A percentile compares a stretch with the other conserved stretches of the same genome.
These are phyloP conservation scores for Andrena bicolor DNA, from an alignment of 2,888 invertebrate species.

Conservation along the genomic window DNA sequence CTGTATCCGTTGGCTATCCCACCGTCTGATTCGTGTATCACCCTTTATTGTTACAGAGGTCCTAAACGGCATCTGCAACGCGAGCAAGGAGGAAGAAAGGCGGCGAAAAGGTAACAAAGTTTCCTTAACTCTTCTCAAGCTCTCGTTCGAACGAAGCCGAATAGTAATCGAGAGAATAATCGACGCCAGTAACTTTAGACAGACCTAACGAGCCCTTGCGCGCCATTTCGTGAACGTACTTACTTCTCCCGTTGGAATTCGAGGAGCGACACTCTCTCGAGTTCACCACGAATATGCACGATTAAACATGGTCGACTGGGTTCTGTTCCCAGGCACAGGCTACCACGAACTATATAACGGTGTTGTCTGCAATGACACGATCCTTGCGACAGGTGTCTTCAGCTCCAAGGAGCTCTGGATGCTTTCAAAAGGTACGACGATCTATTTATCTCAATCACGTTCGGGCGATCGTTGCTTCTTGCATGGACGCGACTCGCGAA, in stretches of 20 bases:
- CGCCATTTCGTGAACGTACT: neutral
- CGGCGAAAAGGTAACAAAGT: conserved; percentile 82
- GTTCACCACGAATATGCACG: neutral
- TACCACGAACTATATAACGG: conserved; percentile 98
- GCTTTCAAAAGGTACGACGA: conserved; percentile 95
- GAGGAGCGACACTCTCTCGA: neutral
- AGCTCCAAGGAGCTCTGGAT: conserved; percentile 99
- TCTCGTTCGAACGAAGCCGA: neutral
- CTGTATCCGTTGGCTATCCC: neutral
- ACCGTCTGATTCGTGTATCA: conserved; percentile 31
- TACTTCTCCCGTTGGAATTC: neutral
- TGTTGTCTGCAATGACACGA: conserved; percentile 99
- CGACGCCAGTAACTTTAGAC: conserved; percentile 1
- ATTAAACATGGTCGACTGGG: conserved; percentile 76
- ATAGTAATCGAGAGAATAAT: conserved; percentile 1
- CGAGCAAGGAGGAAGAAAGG: conserved; percentile 84
- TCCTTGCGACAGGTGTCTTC: conserved; percentile 99
- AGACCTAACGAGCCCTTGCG: neutral
- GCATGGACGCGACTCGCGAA: conserved; percentile 26
- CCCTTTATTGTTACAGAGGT: conserved; percentile 82
- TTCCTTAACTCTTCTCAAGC: neutral
- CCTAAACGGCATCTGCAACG: conserved; percentile 84
- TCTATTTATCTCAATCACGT: conserved; percentile 50
- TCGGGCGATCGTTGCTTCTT: conserved; percentile 7
- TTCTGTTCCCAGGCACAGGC: conserved; percentile 85